Evolutionary conservation across 2,113 vertebrate species (phyloP).

Genomic region (Corythornis madagascariensis): DNA sequence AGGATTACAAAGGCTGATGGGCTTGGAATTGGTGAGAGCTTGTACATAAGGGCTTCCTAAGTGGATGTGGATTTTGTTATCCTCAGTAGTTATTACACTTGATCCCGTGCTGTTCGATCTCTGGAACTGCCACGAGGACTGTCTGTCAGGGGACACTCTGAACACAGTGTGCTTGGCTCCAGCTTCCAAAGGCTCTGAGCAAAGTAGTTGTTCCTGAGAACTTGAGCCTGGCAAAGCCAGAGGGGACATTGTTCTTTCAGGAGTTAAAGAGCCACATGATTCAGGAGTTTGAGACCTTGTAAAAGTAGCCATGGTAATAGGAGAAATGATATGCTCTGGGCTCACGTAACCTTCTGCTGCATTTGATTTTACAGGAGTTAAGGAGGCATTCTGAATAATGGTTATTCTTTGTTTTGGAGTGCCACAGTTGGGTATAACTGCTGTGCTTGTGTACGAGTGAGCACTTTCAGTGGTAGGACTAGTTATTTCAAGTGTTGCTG

Average conservation of each 20-base stretch:
- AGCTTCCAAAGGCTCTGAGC: constrained; percentile 84
- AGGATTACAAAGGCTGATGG: constrained; percentile 75
- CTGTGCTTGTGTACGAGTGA: constrained; percentile 93
- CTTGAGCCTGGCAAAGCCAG: constrained; percentile 83
- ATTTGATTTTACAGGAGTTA: constrained; percentile 85
- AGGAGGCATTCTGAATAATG: constrained; percentile 90
- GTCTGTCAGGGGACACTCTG: constrained; percentile 90
- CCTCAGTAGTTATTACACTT: constrained; percentile 96
- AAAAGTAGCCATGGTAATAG: constrained; percentile 84
- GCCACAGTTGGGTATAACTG: constrained; percentile 93
- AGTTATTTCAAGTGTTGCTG: constrained; percentile 92
- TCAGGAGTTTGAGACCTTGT: constrained; percentile 87
- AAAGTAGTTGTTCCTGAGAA: constrained; percentile 82
- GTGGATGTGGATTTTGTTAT: constrained; percentile 99
- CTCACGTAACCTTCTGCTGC: constrained; percentile 78
- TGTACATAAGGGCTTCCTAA: constrained; percentile 92
- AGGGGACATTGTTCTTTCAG: constrained; percentile 92
- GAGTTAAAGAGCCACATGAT: constrained; percentile 86
- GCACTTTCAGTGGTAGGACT: constrained; percentile 86
- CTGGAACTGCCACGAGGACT: constrained; percentile 91
- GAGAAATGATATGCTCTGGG: constrained; percentile 84
- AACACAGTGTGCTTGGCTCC: constrained; percentile 86
- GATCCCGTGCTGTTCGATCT: constrained; percentile 91
- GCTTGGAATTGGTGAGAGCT: constrained; percentile 81
- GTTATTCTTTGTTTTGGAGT: constrained; percentile 94